Conservation (phyloP, 2,113 vertebrate genomes). For the Thomomys bottae region DNA sequence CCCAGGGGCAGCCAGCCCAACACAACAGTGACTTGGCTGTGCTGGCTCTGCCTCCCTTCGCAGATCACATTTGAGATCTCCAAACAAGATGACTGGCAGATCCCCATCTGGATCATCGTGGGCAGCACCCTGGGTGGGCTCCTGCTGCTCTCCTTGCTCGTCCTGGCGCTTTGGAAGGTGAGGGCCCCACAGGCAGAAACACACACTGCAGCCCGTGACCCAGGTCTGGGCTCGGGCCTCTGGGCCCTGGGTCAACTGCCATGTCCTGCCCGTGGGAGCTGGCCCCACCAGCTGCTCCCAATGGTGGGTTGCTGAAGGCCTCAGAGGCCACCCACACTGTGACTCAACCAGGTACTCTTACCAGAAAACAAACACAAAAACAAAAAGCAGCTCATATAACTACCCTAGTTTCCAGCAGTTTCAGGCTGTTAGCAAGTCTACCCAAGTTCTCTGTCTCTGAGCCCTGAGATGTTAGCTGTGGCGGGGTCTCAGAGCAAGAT, state of each 20-base stretch:
- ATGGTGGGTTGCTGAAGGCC: not conserved
- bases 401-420: not conserved
- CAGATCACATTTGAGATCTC: constrained; percentile 93
- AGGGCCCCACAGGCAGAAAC: not conserved
- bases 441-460: not conserved
- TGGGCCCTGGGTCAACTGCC: not conserved
- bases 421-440: not conserved
- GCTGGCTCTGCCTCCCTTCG: rapidly evolving
- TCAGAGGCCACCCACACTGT: not conserved
- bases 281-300: not conserved
- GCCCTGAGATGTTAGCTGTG: not conserved
- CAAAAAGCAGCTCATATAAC: not conserved
- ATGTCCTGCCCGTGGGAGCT: rapidly evolving
- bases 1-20: rapidly evolving
- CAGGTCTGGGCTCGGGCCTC: not conserved
- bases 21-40: not conserved
- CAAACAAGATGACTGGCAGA: constrained; percentile 88
- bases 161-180: constrained; percentile 96
- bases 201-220: not conserved
- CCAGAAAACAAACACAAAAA: not conserved
- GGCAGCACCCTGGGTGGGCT: constrained; percentile 94
- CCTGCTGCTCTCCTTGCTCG: constrained; percentile 92
- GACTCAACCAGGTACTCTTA: not conserved
- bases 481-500: not conserved
- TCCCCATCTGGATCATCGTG: constrained; percentile 94